Conservation (phyloP, 2,113 vertebrate species). For the Gnathonemus echidnorhynchus region DNA sequence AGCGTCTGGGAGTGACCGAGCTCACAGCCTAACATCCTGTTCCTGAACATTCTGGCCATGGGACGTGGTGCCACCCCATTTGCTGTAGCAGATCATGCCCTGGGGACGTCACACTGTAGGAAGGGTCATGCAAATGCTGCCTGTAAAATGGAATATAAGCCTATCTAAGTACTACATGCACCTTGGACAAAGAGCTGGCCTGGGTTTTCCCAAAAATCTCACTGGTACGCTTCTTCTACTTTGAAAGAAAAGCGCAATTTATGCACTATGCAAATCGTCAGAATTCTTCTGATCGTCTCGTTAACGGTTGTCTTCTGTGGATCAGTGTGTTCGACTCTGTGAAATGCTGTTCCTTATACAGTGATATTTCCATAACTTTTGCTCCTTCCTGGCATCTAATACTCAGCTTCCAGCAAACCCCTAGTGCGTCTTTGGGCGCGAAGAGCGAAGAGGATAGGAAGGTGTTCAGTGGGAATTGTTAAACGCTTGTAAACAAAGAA, state of each 20-base stretch:
- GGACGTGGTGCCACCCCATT: not conserved
- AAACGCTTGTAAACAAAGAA: not conserved
- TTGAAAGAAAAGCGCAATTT: not conserved
- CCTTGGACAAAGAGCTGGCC: not conserved
- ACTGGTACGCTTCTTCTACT: not conserved
- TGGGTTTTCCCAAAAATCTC: not conserved
- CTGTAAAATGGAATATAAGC: constrained; percentile 2
- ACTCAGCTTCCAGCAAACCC: not conserved
- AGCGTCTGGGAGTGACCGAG: not conserved
- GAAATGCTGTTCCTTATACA: not conserved
- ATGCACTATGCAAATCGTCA: not conserved
- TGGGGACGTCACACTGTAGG: not conserved
- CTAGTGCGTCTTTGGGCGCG: not conserved
- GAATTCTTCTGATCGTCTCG: not conserved
- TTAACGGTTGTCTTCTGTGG: not conserved
- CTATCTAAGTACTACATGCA: not conserved
- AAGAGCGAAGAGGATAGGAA: not conserved
- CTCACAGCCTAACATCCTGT: not conserved
- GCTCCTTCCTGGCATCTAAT: not conserved
- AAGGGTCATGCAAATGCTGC: not conserved
- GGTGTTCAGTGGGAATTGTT: not conserved
- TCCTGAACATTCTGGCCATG: not conserved
- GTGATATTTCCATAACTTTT: not conserved
- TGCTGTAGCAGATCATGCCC: not conserved
- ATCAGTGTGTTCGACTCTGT: not conserved